Conservation (phyloP, 2,113 vertebrate genomes). For the Smithornis capensis region DNA sequence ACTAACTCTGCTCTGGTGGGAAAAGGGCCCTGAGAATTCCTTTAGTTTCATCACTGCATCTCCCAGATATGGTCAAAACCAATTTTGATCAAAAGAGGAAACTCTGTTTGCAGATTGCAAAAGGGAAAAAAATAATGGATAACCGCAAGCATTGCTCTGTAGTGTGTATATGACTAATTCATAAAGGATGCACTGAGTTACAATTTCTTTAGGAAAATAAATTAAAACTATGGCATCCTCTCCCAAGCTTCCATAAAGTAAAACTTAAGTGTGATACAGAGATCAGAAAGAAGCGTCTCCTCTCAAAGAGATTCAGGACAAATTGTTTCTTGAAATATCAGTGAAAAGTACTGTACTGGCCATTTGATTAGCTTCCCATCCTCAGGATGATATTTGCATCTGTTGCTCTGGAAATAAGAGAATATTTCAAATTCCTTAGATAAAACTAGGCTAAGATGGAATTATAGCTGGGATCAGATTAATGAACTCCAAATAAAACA, state of each 20-base stretch:
- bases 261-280: background rate
- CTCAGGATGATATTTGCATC: background rate
- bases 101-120: background rate
- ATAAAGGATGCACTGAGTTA: background rate
- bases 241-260: background rate
- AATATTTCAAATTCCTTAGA: background rate
- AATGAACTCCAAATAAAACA: background rate
- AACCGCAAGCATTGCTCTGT: background rate
- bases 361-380: background rate
- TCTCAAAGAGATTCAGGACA: background rate
- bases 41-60: background rate
- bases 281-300: background rate
- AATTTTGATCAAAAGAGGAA: background rate
- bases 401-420: background rate
- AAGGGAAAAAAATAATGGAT: background rate
- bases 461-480: conserved; percentile 6
- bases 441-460: conserved; percentile 35
- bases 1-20: background rate
- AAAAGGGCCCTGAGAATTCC: background rate
- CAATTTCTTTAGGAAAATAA: background rate
- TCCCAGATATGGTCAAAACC: background rate
- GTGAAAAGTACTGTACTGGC: background rate
- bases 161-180: background rate
- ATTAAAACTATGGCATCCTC: background rate
- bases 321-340: background rate